These are phyloP conservation scores for Parnassius smintheus DNA, from an alignment of 2,888 invertebrate species.

Conservation along the genomic window DNA sequence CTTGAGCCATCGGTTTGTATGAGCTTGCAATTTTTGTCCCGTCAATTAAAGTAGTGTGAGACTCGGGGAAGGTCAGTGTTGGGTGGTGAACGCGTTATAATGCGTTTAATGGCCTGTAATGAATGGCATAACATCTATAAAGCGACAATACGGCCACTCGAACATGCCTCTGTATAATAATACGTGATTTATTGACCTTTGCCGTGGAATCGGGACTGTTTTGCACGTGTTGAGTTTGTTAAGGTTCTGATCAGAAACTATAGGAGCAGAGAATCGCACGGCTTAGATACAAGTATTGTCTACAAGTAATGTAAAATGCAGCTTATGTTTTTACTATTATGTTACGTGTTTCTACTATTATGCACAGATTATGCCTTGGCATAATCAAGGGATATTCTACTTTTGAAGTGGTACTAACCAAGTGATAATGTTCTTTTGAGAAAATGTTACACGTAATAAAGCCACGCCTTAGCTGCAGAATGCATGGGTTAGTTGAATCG, in stretches of 20 bases:
- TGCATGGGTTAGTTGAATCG: too few species aligned
- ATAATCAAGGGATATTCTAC: too few species aligned
- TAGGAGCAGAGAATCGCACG: slow-evolving; percentile 1
- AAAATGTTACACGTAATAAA: too few species aligned
- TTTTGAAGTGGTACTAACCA: too few species aligned
- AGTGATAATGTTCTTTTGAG: too few species aligned
- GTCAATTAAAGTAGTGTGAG: slow-evolving; percentile 14
- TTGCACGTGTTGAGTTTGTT: slow-evolving; percentile 68
- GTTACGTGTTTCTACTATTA: too few species aligned
- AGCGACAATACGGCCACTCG: slow-evolving; percentile 76
- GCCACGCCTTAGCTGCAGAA: too few species aligned
- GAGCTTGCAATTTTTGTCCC: slow-evolving; percentile 34
- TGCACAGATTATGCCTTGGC: too few species aligned
- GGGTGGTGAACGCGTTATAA: slow-evolving; percentile 65
- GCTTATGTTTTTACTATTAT: too few species aligned
- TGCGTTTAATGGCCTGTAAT: slow-evolving; percentile 80
- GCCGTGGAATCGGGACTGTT: slow-evolving; percentile 65
- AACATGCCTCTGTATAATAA: slow-evolving; percentile 76
- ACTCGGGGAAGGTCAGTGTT: slow-evolving; percentile 40
- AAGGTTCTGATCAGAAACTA: slow-evolving; percentile 45
- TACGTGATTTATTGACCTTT: slow-evolving; percentile 72
- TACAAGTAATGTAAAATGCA: too few species aligned
- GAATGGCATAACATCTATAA: slow-evolving; percentile 80
- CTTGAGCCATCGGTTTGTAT: slow-evolving; percentile 51
- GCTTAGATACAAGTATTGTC: too few species aligned